Conservation (phyloP, 2,797 vertebrate genomes). For the Mus spretus region DNA sequence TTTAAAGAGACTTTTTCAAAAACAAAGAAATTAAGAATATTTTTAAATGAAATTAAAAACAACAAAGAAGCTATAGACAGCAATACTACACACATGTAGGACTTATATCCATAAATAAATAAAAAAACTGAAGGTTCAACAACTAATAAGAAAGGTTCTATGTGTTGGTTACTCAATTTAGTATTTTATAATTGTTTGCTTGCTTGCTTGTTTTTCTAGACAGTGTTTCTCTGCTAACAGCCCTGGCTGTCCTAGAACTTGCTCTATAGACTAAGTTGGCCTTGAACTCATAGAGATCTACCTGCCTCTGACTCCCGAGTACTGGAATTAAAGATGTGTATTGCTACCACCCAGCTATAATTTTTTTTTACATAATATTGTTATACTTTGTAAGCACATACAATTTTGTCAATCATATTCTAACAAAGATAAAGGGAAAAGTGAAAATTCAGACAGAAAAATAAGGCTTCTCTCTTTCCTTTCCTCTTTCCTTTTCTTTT, state of each 20-base stretch:
- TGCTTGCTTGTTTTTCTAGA: not conserved
- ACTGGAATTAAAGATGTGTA: not conserved
- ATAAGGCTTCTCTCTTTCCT: not conserved
- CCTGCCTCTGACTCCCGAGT: not conserved
- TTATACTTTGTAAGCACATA: not conserved
- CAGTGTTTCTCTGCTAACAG: not conserved
- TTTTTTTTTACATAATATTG: not conserved
- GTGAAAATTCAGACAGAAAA: not conserved
- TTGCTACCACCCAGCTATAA: not conserved
- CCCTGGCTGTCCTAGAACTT: not conserved
- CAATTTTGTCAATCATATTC: not conserved
- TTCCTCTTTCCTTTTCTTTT: not conserved
- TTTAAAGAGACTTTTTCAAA: not conserved
- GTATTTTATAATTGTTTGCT: not conserved
- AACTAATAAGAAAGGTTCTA: not conserved
- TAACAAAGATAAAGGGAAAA: not conserved
- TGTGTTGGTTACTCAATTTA: not conserved
- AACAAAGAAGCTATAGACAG: not conserved
- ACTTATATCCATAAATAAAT: not conserved
- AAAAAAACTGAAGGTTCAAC: not conserved
- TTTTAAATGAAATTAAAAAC: not conserved
- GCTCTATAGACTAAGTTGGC: not conserved
- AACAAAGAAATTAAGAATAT: not conserved
- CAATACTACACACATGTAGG: not conserved
- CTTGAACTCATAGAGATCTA: not conserved